Percentiles rank a stretch among this genome's conserved stretches.
Conservation (phyloP, 2,797 vertebrate species). For the Phrynocephalus vlangalii region DNA sequence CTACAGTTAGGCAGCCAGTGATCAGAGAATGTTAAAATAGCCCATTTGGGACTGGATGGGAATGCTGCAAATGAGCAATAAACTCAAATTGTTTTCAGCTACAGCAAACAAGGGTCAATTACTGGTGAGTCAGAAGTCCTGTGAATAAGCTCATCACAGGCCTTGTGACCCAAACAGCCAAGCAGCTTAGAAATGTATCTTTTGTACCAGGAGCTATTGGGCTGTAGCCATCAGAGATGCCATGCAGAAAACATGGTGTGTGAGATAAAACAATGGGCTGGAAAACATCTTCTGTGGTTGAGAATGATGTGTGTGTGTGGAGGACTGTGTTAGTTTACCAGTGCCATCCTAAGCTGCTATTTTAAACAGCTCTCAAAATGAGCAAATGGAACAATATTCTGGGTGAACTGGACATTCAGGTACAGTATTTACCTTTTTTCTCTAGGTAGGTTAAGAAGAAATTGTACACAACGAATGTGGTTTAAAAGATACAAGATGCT, state of each 20-base stretch:
- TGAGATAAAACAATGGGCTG: conserved; percentile 41
- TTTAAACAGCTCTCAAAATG: not conserved
- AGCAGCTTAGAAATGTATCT: conserved; percentile 46
- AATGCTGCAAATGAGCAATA: conserved; percentile 41
- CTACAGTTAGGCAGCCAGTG: fast-evolving
- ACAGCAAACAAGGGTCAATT: conserved; percentile 20
- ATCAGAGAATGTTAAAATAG: fast-evolving
- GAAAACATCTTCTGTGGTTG: not conserved
- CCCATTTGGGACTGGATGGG: not conserved
- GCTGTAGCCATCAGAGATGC: conserved; percentile 41
- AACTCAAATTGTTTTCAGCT: conserved; percentile 35
- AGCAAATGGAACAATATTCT: not conserved
- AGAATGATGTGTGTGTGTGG: not conserved
- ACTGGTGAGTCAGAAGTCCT: conserved; percentile 18
- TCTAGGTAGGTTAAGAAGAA: too few relatives aligned
- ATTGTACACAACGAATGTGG: too few relatives aligned
- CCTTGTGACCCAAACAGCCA: conserved; percentile 47
- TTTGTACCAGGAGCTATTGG: conserved; percentile 11
- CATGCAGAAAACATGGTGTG: conserved; percentile 39
- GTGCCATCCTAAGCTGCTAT: not conserved
- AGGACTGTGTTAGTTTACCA: not conserved
- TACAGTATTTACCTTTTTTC: too few relatives aligned
- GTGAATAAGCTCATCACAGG: conserved; percentile 25
- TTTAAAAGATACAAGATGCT: too few relatives aligned
- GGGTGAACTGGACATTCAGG: not conserved